These are phyloP conservation scores for Flexamia atlantica DNA, from an alignment of 2,888 invertebrate genomes.

Conservation along the genomic window DNA sequence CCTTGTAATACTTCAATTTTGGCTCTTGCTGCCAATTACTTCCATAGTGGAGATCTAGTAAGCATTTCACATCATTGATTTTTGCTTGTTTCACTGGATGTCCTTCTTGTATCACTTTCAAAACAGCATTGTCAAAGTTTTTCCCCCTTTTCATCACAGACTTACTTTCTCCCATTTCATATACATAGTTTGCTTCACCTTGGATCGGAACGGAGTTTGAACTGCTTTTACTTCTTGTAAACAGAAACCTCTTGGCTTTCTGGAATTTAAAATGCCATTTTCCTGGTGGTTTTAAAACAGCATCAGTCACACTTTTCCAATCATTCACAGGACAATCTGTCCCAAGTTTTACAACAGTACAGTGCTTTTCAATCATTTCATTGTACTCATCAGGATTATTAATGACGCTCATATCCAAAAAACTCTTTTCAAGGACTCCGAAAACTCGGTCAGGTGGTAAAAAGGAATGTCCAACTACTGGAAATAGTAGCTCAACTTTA, in stretches of 20 bases:
- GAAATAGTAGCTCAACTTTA: slow-evolving; percentile 68
- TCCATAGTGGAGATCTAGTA: slow-evolving; percentile 17
- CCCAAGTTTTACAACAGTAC: slow-evolving; percentile 65
- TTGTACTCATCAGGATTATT: slow-evolving; percentile 65
- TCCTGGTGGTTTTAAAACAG: slow-evolving; percentile 23
- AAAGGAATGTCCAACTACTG: slow-evolving; percentile 71
- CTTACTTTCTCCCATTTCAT: neutral
- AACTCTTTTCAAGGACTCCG: slow-evolving; percentile 69
- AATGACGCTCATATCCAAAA: slow-evolving; percentile 66
- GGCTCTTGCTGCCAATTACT: neutral
- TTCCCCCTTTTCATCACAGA: slow-evolving; percentile 10
- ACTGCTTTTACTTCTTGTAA: slow-evolving; percentile 14
- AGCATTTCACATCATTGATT: neutral
- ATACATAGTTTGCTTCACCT: slow-evolving; percentile 35
- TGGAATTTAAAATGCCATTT: slow-evolving; percentile 59
- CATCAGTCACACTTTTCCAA: slow-evolving; percentile 63
- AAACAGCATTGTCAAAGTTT: neutral
- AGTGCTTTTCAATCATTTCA: slow-evolving; percentile 64
- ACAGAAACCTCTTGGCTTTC: slow-evolving; percentile 46
- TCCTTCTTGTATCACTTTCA: neutral
- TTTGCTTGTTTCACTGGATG: slow-evolving; percentile 11
- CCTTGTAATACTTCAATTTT: slow-evolving; percentile 3
- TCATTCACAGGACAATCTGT: slow-evolving; percentile 64
- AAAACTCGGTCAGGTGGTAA: slow-evolving; percentile 70
- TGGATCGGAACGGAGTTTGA: neutral